phyloP scores from a whole-genome alignment of 2,797 vertebrate species.

The Pelodytes ibericus region DNA sequence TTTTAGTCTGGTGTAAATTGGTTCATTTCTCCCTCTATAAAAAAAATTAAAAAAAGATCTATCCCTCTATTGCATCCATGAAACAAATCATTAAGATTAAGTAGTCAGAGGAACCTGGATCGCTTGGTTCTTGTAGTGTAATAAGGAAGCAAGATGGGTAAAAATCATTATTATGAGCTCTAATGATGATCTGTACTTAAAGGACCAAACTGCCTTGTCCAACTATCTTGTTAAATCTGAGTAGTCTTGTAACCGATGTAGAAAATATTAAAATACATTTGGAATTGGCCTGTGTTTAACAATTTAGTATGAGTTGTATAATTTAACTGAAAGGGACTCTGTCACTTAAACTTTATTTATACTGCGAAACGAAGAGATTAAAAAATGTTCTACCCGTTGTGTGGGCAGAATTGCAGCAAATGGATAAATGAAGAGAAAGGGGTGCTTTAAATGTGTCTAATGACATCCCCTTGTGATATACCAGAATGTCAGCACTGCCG shows the following conservation, averaged over 20 bases:
- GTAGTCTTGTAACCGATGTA: neutral
- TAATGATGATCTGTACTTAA: constrained; percentile 32
- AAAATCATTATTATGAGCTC: constrained; percentile 25
- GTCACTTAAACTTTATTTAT: no score
- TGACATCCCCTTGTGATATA: no score
- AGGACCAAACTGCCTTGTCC: constrained; percentile 13
- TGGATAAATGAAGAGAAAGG: no score
- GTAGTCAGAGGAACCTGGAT: constrained; percentile 6
- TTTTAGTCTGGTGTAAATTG: neutral
- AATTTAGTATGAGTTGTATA: neutral
- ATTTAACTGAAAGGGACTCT: no score
- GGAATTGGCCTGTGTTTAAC: neutral
- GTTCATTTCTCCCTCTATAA: neutral
- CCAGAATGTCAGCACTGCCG: no score
- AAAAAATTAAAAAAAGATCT: neutral
- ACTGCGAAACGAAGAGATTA: no score
- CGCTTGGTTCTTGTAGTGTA: constrained; percentile 3
- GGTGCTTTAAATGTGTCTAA: no score
- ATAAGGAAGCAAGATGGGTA: constrained; percentile 20
- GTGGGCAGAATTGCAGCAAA: no score
- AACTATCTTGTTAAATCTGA: constrained; percentile 11
- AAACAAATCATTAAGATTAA: constrained; percentile 30
- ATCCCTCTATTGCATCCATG: neutral
- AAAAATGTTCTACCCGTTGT: no score
- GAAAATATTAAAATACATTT: constrained; percentile 11